These are phyloP conservation scores for Galerucella nymphaeae DNA, from an alignment of 2,888 invertebrate species.

Conservation along the genomic window DNA sequence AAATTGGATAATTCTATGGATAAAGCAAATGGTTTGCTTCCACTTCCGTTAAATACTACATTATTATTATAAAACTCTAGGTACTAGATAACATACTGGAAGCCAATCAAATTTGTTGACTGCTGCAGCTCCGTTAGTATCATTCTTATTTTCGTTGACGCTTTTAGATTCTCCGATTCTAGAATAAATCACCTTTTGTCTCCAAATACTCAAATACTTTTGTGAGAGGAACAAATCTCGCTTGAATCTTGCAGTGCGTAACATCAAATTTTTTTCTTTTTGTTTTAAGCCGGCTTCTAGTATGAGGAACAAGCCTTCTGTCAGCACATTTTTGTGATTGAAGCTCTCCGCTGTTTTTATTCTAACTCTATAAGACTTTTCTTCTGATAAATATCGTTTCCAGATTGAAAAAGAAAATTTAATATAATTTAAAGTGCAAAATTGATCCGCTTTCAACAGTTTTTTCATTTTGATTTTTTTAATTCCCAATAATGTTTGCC, in stretches of 20 bases:
- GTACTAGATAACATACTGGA: conserved; percentile 51
- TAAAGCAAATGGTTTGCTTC: neutral
- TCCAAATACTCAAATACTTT: conserved; percentile 57
- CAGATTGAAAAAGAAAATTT: conserved; percentile 5
- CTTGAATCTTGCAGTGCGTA: conserved; percentile 39
- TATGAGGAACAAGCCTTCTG: conserved; percentile 49
- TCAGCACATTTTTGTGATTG: conserved; percentile 48
- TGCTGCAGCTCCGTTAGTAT: conserved; percentile 14
- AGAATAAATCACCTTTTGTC: conserved; percentile 46
- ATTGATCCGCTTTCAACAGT: conserved; percentile 7
- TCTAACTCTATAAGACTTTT: conserved; percentile 25
- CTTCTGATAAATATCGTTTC: neutral
- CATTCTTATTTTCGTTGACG: conserved; percentile 18
- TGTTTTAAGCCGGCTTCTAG: conserved; percentile 46
- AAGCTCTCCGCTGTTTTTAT: conserved; percentile 48
- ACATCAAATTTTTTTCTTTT: conserved; percentile 44
- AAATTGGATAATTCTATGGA: no score
- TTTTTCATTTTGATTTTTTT: neutral
- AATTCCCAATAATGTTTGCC: neutral
- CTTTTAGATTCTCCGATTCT: conserved; percentile 5
- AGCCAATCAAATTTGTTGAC: conserved; percentile 48
- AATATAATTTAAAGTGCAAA: neutral
- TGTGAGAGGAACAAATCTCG: conserved; percentile 48
- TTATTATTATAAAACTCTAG: conserved; percentile 44
- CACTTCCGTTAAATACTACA: no score